A percentile compares a stretch with the other conserved stretches of the same genome.
Conservation (phyloP, 1,140 invertebrate genomes). For the Caenorhabditis brenneri region DNA sequence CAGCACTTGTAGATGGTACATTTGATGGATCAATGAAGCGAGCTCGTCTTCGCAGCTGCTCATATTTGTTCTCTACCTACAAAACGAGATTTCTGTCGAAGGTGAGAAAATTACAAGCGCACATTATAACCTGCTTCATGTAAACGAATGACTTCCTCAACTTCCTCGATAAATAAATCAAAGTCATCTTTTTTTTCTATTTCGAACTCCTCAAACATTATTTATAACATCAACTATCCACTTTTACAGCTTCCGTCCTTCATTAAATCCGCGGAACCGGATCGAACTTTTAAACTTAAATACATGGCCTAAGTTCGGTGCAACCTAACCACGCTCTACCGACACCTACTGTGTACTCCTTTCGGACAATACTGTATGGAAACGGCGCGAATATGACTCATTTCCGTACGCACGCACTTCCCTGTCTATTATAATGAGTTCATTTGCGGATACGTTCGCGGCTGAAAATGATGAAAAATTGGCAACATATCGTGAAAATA, state of each 20-base stretch:
- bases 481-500: neutral
- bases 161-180: slow-evolving; percentile 2
- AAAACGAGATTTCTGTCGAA: neutral
- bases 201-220: too few species aligned
- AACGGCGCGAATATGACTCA: slow-evolving; percentile 25
- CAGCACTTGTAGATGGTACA: neutral
- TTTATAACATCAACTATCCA: too few species aligned
- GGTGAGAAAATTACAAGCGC: neutral
- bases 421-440: neutral
- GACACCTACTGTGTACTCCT: neutral
- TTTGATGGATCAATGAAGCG: neutral
- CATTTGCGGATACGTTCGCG: neutral
- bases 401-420: neutral
- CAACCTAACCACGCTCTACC: neutral
- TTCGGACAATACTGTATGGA: neutral
- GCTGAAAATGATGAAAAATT: neutral
- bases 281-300: neutral
- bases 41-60: neutral
- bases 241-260: too few species aligned
- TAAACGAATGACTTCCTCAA: neutral
- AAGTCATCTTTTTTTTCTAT: neutral
- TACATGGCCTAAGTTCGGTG: neutral
- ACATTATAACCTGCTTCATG: neutral
- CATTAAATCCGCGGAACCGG: too few species aligned
- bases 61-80: neutral